Base-by-base conservation (phyloP, 2,888 invertebrate species). In the Syrphus vitripennis region DNA sequence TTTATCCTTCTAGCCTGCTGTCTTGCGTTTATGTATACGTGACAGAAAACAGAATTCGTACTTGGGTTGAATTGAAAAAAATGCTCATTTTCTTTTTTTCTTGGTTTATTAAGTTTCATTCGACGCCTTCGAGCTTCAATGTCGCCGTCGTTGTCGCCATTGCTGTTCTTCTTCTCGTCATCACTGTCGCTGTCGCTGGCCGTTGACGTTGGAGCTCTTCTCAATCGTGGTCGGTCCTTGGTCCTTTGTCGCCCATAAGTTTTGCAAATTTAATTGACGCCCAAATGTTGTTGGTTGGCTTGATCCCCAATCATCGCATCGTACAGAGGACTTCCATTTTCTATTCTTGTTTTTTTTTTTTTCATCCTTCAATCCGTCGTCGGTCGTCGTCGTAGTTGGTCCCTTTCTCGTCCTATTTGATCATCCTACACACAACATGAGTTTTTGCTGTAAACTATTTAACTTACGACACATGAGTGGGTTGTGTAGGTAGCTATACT, bases 231-330 rank as follows among this genome's bases (percentile, higher is more conserved):
- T 34, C 12, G 34, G 34, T 50, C 14, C 50, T 42, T 24, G 57
- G n/a, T 59, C 57, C 34, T 59, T 59, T 6, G 48, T 67, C 70
- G 55, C 34, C 74, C 61, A 69, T 72, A 83, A 57, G 79, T 83
- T 74, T 83, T 69, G 79, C 74, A 82, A 82, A 86, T 82, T 82
- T 86, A 86, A 86, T 86, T 86, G 82, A 86, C 82, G 74, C 81
- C 77, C 81, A 74, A 67, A 59, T 59, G 59, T 21, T 67, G 86
- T 78, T 69, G 61, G 31, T 34, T 31, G 53, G n/a, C 42, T 42
- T 55, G 70, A 70, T 55, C 67, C 50, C 34, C n/a, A 6, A 3
- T n/a, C 42, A 4, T n/a, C n/a, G n/a, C n/a, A n/a, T n/a, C 4
- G 31, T 9, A 31, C 19, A 37, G 24, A 70, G 55, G 48, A 55